Evolutionary conservation across 2,113 vertebrate genomes (phyloP).

Genomic region (Cnemophilus loriae): DNA sequence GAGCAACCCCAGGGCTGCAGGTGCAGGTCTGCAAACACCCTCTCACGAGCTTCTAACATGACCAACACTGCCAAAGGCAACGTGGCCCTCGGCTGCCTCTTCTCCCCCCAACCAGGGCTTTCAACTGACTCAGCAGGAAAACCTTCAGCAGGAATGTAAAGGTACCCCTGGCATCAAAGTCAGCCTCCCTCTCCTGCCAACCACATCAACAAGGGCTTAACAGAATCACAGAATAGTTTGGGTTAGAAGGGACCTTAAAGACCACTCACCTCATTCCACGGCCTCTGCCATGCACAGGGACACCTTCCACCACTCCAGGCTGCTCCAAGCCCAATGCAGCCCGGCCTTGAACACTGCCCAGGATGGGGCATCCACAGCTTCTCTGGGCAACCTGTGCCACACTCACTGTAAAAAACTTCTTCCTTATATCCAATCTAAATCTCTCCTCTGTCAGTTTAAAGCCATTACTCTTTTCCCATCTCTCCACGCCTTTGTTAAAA

Average conservation of each 20-base stretch:
- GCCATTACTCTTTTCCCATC: neutral
- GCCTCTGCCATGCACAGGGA: neutral
- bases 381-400: neutral
- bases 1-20: neutral
- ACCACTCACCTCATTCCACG: neutral
- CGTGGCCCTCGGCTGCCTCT: rapidly evolving
- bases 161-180: neutral
- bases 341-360: neutral
- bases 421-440: neutral
- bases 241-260: neutral
- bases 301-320: neutral
- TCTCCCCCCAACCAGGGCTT: neutral
- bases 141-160: neutral
- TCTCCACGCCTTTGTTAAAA: neutral
- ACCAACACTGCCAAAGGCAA: neutral
- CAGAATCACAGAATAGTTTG: neutral
- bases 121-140: neutral
- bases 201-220: neutral
- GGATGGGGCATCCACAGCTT: neutral
- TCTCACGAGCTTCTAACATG: neutral
- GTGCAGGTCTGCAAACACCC: neutral
- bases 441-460: neutral
- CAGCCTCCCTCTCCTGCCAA: neutral
- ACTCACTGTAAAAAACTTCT: neutral
- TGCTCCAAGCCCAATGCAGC: neutral